These are phyloP conservation scores for Agrochola circellaris DNA, from an alignment of 2,888 invertebrate genomes.

Conservation along the genomic window DNA sequence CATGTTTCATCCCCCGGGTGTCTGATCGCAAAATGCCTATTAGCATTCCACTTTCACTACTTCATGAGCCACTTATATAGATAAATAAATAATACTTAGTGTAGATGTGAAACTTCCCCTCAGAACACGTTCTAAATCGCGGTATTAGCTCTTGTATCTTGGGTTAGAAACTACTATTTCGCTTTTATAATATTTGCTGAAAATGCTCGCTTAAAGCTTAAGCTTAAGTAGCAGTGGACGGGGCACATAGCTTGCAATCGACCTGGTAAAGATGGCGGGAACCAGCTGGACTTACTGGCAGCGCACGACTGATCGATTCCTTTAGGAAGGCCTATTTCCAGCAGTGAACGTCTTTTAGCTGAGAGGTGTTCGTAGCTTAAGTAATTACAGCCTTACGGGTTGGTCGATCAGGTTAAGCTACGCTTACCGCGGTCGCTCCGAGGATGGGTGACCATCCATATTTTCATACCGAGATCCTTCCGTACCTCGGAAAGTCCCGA, in stretches of 20 bases:
- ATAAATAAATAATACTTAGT: too few relatives aligned
- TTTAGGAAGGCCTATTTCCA: too few relatives aligned
- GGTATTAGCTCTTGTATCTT: too few relatives aligned
- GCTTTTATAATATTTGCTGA: conserved; percentile 1
- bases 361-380: too few relatives aligned
- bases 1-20: background rate
- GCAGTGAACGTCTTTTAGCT: background rate
- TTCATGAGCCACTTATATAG: too few relatives aligned
- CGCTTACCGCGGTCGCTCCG: too few relatives aligned
- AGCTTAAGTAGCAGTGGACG: background rate
- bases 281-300: background rate
- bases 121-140: background rate
- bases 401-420: too few relatives aligned
- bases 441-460: too few relatives aligned
- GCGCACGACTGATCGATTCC: too few relatives aligned
- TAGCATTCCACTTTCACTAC: background rate
- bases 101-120: background rate
- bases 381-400: too few relatives aligned
- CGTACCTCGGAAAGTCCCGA: too few relatives aligned
- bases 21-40: background rate
- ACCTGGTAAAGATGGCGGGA: background rate
- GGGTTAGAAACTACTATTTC: background rate
- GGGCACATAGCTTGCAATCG: background rate
- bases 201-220: background rate
- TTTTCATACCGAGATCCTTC: too few relatives aligned